A percentile compares a stretch with the other conserved stretches of the same genome.
Evolutionary conservation across 2,113 vertebrate genomes (phyloP).

Genomic region (Notechis scutatus): DNA sequence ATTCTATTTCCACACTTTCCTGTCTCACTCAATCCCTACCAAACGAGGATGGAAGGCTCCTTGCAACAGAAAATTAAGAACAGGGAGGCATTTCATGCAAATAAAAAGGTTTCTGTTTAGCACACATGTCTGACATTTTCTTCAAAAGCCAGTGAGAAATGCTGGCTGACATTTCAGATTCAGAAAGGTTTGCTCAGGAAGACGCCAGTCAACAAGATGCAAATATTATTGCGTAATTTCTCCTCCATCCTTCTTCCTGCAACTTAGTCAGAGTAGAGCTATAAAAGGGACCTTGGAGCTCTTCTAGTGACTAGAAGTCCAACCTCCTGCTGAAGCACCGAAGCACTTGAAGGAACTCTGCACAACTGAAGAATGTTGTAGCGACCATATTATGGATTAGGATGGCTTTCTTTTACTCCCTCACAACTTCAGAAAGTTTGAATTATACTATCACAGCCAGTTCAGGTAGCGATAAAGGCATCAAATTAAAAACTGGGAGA

Average conservation of each 20-base stretch:
- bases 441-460: not conserved
- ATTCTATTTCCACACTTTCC: not conserved
- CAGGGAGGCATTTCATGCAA: not conserved
- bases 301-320: no score
- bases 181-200: not conserved
- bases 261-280: no score
- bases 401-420: not conserved
- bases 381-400: not conserved
- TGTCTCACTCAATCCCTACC: no score
- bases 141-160: not conserved
- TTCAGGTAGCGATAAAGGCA: not conserved
- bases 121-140: not conserved
- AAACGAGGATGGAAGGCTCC: not conserved
- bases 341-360: not conserved
- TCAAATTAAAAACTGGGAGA: not conserved
- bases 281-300: no score
- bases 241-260: not conserved
- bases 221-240: not conserved
- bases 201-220: not conserved
- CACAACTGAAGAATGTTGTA: not conserved
- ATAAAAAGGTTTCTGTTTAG: not conserved
- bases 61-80: not conserved
- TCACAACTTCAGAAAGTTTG: not conserved
- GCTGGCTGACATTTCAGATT: not conserved
- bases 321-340: no score